A percentile compares a stretch with the other conserved stretches of the same genome.
These are phyloP conservation scores for Addax nasomaculatus DNA, from an alignment of 2,113 vertebrate species.

Conservation along the genomic window DNA sequence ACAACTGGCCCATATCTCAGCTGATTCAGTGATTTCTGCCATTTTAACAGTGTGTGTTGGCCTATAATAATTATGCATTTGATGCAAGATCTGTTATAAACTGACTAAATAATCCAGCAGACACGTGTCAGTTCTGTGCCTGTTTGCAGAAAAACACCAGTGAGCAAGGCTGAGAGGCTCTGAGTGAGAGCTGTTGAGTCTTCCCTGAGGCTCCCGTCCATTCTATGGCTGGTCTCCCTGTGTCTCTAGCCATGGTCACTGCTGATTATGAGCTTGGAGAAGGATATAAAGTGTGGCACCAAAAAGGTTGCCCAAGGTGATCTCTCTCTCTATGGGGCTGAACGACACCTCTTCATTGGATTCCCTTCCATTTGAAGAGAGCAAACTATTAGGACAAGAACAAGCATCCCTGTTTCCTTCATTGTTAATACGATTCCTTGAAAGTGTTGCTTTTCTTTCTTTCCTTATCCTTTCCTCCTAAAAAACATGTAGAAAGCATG, in stretches of 20 bases:
- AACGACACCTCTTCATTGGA: background rate
- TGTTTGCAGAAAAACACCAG: background rate
- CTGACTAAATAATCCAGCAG: background rate
- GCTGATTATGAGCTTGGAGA: background rate
- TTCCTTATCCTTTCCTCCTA: background rate
- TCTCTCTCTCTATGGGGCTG: background rate
- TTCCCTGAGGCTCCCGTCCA: fast-evolving
- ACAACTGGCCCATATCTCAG: background rate
- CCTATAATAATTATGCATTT: background rate
- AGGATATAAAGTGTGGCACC: background rate
- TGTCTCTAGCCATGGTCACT: background rate
- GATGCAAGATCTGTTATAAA: background rate
- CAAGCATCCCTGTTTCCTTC: background rate
- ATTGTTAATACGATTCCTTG: background rate
- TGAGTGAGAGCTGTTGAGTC: background rate
- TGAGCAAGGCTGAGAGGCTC: background rate
- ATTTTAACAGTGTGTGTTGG: background rate
- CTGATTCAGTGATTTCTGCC: background rate
- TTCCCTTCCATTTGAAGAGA: background rate
- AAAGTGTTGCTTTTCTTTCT: background rate
- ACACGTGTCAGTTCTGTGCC: background rate
- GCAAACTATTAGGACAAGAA: background rate
- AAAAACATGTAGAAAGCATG: background rate
- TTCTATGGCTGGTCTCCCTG: background rate
- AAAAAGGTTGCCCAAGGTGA: background rate